Conservation (phyloP, 2,113 vertebrate genomes). For the Cnemophilus loriae region DNA sequence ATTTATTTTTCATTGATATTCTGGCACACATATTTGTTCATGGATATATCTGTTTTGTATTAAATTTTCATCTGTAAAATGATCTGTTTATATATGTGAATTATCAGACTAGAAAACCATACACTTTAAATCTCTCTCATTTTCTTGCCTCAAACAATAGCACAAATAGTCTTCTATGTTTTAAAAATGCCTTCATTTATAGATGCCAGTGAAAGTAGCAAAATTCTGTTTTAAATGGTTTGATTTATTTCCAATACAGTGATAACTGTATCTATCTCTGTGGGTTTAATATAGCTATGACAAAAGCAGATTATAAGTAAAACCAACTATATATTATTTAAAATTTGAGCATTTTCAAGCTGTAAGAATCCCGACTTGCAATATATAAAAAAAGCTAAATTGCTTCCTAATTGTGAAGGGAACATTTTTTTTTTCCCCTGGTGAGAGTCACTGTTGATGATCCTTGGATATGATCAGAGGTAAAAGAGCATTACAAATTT, state of each 20-base stretch:
- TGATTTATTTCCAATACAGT: not conserved
- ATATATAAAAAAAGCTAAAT: not conserved
- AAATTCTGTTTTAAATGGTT: not conserved
- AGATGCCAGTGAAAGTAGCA: not conserved
- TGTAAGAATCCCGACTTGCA: not conserved
- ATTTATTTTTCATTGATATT: not conserved
- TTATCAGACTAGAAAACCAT: not conserved
- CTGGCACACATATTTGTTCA: not conserved
- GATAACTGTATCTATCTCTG: not conserved
- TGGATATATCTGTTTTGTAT: not conserved
- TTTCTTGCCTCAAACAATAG: not conserved
- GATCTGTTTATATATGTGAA: not conserved
- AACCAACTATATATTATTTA: not conserved
- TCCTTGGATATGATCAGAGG: not conserved
- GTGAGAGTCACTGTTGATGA: rapidly evolving
- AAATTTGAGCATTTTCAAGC: not conserved
- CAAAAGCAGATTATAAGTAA: not conserved
- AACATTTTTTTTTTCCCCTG: not conserved
- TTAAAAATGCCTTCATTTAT: not conserved
- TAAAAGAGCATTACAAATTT: not conserved
- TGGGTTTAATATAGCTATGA: not conserved
- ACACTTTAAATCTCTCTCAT: not conserved
- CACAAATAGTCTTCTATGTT: not conserved
- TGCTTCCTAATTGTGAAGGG: not conserved
- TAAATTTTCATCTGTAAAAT: not conserved